A percentile compares a stretch with the other conserved stretches of the same genome.
Conservation (phyloP, 1,140 invertebrate species). For the Anadara kagoshimensis region DNA sequence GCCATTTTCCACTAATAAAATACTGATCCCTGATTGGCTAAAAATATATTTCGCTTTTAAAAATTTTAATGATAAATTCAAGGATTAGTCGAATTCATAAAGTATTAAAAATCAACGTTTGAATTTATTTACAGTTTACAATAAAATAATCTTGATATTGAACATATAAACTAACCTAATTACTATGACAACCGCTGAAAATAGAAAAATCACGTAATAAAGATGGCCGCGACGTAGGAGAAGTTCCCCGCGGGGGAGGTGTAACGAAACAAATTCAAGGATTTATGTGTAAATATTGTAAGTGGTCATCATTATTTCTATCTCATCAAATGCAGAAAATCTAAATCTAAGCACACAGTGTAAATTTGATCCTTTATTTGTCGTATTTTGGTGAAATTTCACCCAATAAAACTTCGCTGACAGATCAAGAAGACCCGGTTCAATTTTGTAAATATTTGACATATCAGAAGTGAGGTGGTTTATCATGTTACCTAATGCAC, state of each 20-base stretch:
- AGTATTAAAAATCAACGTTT: neutral
- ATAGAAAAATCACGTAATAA: slow-evolving; percentile 30
- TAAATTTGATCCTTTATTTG: too few species aligned
- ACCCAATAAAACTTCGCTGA: too few species aligned
- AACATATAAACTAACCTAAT: slow-evolving; percentile 12
- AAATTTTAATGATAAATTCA: neutral
- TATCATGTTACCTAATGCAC: too few species aligned
- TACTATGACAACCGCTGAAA: slow-evolving; percentile 32
- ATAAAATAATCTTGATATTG: neutral
- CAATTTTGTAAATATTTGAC: too few species aligned
- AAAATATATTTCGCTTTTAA: neutral
- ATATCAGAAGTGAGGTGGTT: too few species aligned
- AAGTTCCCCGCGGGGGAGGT: too few species aligned
- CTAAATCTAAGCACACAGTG: too few species aligned
- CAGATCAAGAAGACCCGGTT: too few species aligned
- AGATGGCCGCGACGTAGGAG: slow-evolving; percentile 11
- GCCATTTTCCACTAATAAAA: neutral
- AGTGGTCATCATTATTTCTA: neutral
- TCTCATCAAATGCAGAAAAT: neutral
- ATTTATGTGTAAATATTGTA: neutral
- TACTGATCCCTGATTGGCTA: neutral
- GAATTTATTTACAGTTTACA: neutral
- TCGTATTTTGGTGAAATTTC: too few species aligned
- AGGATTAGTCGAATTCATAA: neutral
- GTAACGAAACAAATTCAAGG: too few species aligned